These are phyloP conservation scores for Lasioglossum baleicum DNA, from an alignment of 1,140 invertebrate species.

Conservation along the genomic window DNA sequence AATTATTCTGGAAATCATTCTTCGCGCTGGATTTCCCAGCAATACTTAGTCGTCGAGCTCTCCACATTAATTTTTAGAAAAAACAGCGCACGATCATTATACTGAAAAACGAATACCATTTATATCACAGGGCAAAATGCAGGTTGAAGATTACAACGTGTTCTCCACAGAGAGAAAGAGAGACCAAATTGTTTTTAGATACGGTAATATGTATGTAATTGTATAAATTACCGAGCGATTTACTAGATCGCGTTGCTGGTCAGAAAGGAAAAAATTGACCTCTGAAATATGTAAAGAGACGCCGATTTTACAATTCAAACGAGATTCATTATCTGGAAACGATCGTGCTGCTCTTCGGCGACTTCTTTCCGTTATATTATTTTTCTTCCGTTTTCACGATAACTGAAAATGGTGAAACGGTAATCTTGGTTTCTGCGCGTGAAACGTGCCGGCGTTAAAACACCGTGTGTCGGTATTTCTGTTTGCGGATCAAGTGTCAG, in stretches of 20 bases:
- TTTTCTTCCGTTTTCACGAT: not conserved
- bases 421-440: not conserved
- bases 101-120: too few relatives aligned
- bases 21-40: too few relatives aligned
- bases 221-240: not conserved
- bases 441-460: not conserved
- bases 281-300: not conserved
- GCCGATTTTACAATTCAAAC: not conserved
- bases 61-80: too few relatives aligned
- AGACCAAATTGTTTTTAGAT: not conserved
- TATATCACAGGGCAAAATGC: too few relatives aligned
- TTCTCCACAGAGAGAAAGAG: not conserved
- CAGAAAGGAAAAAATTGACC: not conserved
- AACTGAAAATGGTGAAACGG: not conserved
- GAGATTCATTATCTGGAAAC: not conserved
- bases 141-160: not conserved
- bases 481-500: conserved; percentile 19
- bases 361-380: not conserved
- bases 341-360: not conserved
- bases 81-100: too few relatives aligned
- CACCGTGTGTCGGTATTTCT: not conserved
- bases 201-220: not conserved
- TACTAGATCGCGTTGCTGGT: not conserved
- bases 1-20: too few relatives aligned
- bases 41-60: too few relatives aligned